Percentiles rank a stretch among this genome's conserved stretches.
Conservation (phyloP, 2,113 vertebrate genomes). For the Pardalotus punctatus region DNA sequence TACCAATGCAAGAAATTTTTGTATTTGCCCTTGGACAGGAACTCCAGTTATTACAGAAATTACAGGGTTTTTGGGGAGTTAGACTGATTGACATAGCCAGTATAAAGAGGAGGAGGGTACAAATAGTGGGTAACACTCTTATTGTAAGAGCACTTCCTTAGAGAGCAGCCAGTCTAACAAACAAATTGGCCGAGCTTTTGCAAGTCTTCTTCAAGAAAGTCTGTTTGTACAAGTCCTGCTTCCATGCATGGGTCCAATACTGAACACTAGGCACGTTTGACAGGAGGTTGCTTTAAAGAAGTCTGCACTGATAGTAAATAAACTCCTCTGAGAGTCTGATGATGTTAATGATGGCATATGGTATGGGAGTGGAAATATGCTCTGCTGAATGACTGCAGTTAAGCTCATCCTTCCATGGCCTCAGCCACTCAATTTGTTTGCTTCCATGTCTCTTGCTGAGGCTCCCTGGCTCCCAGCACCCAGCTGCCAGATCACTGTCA, state of each 20-base stretch:
- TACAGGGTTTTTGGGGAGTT: neutral
- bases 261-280: neutral
- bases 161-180: neutral
- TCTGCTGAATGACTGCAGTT: neutral
- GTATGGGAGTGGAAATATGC: neutral
- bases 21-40: neutral
- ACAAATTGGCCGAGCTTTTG: neutral
- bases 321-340: neutral
- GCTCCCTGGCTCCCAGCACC: neutral
- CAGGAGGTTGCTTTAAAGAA: neutral
- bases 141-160: neutral
- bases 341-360: neutral
- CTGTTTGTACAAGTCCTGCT: neutral
- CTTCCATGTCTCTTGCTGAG: neutral
- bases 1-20: neutral
- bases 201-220: neutral
- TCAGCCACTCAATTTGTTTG: rapidly evolving
- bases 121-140: neutral
- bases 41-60: neutral
- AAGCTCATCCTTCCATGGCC: neutral
- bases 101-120: neutral
- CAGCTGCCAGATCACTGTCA: neutral
- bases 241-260: neutral
- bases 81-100: neutral
- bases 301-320: neutral